Evolutionary conservation across 2,113 vertebrate species (phyloP).

Genomic region (Lipophrys pholis): DNA sequence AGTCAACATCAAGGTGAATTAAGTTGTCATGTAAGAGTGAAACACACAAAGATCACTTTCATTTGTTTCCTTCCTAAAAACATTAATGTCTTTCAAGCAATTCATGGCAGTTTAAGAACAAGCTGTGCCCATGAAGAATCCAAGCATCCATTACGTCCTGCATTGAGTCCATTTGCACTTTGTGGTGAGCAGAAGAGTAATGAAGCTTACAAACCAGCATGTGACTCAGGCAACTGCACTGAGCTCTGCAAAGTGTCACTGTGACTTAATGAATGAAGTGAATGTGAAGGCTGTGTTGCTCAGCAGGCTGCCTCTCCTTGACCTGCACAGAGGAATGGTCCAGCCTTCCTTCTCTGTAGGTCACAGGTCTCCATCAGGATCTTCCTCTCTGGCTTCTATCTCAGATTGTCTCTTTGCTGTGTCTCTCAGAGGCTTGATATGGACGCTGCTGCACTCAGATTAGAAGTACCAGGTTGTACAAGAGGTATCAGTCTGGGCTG

Average conservation of each 20-base stretch:
- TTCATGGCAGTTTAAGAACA: too few relatives aligned
- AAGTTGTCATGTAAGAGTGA: too few relatives aligned
- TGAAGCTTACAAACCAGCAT: not conserved
- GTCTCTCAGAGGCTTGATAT: slow-evolving; percentile 44
- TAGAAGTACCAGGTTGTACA: too few relatives aligned
- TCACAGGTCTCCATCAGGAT: slow-evolving; percentile 8
- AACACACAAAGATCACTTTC: too few relatives aligned
- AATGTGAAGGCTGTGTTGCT: not conserved
- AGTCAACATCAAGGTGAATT: too few relatives aligned
- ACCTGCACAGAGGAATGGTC: slow-evolving; percentile 2
- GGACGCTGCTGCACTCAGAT: not conserved
- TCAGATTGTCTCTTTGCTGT: slow-evolving; percentile 52
- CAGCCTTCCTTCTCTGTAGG: not conserved
- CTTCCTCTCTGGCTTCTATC: slow-evolving; percentile 41
- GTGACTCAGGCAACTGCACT: not conserved
- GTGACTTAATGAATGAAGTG: slow-evolving; percentile 33
- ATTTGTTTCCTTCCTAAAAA: too few relatives aligned
- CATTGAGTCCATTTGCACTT: too few relatives aligned
- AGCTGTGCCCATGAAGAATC: too few relatives aligned
- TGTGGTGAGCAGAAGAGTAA: not conserved
- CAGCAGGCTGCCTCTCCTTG: not conserved
- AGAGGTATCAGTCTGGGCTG: slow-evolving; percentile 15
- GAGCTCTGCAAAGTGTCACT: not conserved
- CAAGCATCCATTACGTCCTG: too few relatives aligned
- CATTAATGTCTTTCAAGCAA: too few relatives aligned